Conservation (phyloP, 2,797 vertebrate species). For the Cyclopterus lumpus region DNA sequence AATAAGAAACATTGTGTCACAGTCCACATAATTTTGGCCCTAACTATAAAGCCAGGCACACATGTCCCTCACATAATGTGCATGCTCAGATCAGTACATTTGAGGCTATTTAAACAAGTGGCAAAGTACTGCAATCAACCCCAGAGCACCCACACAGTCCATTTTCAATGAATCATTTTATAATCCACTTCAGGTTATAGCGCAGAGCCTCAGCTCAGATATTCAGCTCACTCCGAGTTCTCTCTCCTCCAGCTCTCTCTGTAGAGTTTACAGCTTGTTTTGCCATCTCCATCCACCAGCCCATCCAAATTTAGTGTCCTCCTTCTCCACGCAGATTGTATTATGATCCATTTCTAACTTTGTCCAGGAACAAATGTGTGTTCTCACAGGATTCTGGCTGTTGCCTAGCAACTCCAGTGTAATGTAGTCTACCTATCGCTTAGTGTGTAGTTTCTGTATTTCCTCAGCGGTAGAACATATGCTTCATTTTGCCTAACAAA, state of each 20-base stretch:
- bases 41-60: background rate
- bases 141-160: background rate
- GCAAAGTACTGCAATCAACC: constrained; percentile 3
- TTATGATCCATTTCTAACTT: background rate
- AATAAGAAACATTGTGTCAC: too few species aligned
- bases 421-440: background rate
- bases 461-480: background rate
- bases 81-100: background rate
- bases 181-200: constrained; percentile 7
- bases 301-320: background rate
- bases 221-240: background rate
- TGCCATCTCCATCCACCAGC: background rate
- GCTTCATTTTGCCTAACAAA: background rate
- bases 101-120: background rate
- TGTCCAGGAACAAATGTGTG: background rate
- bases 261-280: background rate
- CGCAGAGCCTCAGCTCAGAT: background rate
- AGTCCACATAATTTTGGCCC: too few species aligned
- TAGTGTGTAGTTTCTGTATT: background rate
- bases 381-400: background rate
- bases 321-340: background rate
- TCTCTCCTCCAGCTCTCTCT: background rate
- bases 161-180: background rate
- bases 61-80: constrained; percentile 1
- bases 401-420: background rate